Conservation (phyloP, 2,888 invertebrate species). For the Tetranychus piercei region DNA sequence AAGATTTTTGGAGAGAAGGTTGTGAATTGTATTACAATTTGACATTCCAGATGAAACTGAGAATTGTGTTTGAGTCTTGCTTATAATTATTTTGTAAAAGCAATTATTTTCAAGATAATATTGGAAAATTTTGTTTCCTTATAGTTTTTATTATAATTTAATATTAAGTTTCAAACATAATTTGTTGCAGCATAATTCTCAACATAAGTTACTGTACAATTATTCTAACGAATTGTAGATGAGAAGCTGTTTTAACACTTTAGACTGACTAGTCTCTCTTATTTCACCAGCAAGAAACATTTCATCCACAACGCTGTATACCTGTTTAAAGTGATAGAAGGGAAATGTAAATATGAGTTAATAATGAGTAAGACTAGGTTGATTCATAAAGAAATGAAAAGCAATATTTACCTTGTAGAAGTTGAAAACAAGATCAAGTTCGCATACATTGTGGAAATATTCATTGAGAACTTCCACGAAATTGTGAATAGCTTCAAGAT, state of each 20-base stretch:
- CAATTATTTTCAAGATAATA: too few relatives aligned
- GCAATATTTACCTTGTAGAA: conserved; percentile 63
- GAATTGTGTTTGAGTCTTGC: too few relatives aligned
- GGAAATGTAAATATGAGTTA: not conserved
- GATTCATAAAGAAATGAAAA: not conserved
- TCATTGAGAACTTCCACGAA: conserved; percentile 98
- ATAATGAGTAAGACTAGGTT: not conserved
- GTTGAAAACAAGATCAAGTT: conserved; percentile 95
- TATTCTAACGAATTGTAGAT: conserved; percentile 91
- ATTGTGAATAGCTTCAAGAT: conserved; percentile 97
- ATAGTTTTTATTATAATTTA: too few relatives aligned
- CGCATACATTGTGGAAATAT: conserved; percentile 99
- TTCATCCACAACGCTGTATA: conserved; percentile 97
- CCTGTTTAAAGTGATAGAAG: conserved; percentile 37
- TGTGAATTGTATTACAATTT: too few relatives aligned
- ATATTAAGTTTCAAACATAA: too few relatives aligned
- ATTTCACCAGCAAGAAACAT: conserved; percentile 99
- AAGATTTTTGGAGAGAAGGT: too few relatives aligned
- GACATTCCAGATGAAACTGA: too few relatives aligned
- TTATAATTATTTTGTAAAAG: too few relatives aligned
- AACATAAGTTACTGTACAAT: conserved; percentile 1
- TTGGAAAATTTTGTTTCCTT: too few relatives aligned
- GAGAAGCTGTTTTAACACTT: conserved; percentile 90
- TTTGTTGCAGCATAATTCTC: too few relatives aligned
- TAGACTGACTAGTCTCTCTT: conserved; percentile 95